These are phyloP conservation scores for Agrilus mali DNA, from an alignment of 2,888 invertebrate species.

Conservation along the genomic window DNA sequence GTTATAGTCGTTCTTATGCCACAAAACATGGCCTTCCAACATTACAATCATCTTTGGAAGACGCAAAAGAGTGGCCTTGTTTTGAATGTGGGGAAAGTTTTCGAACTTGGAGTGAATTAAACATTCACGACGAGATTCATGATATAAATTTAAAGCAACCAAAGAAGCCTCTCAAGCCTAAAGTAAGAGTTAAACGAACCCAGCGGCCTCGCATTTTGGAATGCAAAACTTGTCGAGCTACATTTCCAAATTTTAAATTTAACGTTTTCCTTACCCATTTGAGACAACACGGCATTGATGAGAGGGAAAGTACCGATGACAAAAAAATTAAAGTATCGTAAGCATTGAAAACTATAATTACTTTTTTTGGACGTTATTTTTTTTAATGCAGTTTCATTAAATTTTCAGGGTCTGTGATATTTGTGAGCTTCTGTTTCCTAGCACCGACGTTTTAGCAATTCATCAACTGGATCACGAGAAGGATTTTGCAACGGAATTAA, in stretches of 20 bases:
- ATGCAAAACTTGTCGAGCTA: constrained; percentile 24
- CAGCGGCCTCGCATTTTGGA: constrained; percentile 20
- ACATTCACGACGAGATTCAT: constrained; percentile 45
- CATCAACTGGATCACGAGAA: constrained; percentile 24
- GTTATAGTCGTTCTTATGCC: constrained; percentile 57
- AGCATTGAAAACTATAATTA: not conserved
- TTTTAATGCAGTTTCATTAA: too few species aligned
- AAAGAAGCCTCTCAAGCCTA: constrained; percentile 12
- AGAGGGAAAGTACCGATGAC: constrained; percentile 19
- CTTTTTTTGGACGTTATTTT: too few species aligned
- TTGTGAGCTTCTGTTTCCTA: constrained; percentile 18
- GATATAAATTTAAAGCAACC: constrained; percentile 26
- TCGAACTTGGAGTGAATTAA: constrained; percentile 41
- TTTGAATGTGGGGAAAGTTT: constrained; percentile 49
- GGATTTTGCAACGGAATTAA: constrained; percentile 18
- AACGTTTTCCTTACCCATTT: constrained; percentile 22
- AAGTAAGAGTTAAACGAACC: constrained; percentile 11
- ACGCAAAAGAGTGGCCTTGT: constrained; percentile 44
- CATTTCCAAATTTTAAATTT: constrained; percentile 22
- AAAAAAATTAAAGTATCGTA: constrained; percentile 7
- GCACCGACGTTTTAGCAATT: constrained; percentile 20
- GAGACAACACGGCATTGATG: constrained; percentile 19
- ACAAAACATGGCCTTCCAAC: constrained; percentile 39
- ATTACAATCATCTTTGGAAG: constrained; percentile 31
- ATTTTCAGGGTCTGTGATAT: too few species aligned